These are phyloP conservation scores for Leucoraja erinaceus DNA, from an alignment of 2,113 vertebrate species.

Conservation along the genomic window DNA sequence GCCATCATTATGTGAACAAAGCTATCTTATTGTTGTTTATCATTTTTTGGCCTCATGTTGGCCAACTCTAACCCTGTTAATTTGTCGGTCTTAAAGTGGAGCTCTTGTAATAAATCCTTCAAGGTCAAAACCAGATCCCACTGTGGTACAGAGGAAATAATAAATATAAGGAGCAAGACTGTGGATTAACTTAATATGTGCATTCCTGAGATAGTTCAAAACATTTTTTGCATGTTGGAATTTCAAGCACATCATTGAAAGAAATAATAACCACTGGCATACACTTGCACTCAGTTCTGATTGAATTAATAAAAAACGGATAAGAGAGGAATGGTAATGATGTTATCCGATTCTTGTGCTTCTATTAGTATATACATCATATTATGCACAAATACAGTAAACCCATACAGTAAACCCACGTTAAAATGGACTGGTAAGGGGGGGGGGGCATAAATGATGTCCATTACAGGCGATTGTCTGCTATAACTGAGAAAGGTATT, in stretches of 20 bases:
- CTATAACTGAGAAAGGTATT: too few species aligned
- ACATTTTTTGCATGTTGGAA: neutral
- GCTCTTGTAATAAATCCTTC: neutral
- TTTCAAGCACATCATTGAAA: neutral
- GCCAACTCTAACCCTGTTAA: neutral
- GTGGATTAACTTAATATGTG: slow-evolving; percentile 2
- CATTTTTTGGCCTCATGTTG: neutral
- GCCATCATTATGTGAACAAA: neutral
- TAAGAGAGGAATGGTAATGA: neutral
- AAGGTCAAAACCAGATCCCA: neutral
- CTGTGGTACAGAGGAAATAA: neutral
- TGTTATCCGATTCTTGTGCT: neutral
- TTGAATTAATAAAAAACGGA: slow-evolving; percentile 2
- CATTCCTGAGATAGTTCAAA: neutral
- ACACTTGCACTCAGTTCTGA: neutral
- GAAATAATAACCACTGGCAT: neutral
- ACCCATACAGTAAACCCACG: too few species aligned
- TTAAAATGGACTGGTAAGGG: too few species aligned
- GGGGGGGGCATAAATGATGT: too few species aligned
- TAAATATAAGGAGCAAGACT: slow-evolving; percentile 1
- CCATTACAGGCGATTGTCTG: too few species aligned
- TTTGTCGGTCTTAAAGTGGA: neutral
- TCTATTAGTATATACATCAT: neutral
- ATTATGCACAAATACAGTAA: neutral
- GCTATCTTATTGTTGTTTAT: too few species aligned